Evolutionary conservation across 2,888 invertebrate species (phyloP).

Genomic region (Drosophila paucipuncta): DNA sequence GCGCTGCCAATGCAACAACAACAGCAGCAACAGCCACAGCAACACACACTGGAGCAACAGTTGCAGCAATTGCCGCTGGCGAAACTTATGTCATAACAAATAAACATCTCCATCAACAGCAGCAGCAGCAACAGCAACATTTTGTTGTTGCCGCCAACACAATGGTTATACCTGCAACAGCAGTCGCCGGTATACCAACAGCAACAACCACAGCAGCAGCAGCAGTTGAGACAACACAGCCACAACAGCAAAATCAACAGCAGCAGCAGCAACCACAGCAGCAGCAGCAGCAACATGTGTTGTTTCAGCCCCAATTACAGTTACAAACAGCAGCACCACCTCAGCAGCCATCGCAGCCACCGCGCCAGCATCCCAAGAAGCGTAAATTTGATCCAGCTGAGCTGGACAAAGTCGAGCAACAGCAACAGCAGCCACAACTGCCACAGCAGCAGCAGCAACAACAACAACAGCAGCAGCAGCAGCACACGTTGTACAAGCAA

Average conservation of each 20-base stretch:
- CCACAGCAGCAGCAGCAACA: slow-evolving; percentile 48
- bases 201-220: slow-evolving; percentile 83
- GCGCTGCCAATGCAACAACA: slow-evolving; percentile 73
- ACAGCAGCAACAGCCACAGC: slow-evolving; percentile 43
- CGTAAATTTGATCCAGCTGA: slow-evolving; percentile 87
- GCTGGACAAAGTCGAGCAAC: slow-evolving; percentile 82
- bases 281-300: slow-evolving; percentile 93
- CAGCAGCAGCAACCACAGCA: slow-evolving; percentile 82
- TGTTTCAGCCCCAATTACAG: slow-evolving; percentile 77
- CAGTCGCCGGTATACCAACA: slow-evolving; percentile 86
- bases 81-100: slow-evolving; percentile 78
- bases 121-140: slow-evolving; percentile 60
- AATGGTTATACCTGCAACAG: slow-evolving; percentile 81
- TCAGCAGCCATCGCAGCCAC: slow-evolving; percentile 87
- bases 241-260: slow-evolving; percentile 80
- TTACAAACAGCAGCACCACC: slow-evolving; percentile 86
- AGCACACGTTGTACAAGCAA: slow-evolving; percentile 64
- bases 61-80: slow-evolving; percentile 56
- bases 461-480: slow-evolving; percentile 42
- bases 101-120: slow-evolving; percentile 57
- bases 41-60: slow-evolving; percentile 58
- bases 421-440: slow-evolving; percentile 51
- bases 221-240: slow-evolving; percentile 85
- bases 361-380: slow-evolving; percentile 95
- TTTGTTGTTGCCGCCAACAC: slow-evolving; percentile 77